phyloP scores from a whole-genome alignment of 2,113 vertebrate species.

The Mesocricetus auratus region DNA sequence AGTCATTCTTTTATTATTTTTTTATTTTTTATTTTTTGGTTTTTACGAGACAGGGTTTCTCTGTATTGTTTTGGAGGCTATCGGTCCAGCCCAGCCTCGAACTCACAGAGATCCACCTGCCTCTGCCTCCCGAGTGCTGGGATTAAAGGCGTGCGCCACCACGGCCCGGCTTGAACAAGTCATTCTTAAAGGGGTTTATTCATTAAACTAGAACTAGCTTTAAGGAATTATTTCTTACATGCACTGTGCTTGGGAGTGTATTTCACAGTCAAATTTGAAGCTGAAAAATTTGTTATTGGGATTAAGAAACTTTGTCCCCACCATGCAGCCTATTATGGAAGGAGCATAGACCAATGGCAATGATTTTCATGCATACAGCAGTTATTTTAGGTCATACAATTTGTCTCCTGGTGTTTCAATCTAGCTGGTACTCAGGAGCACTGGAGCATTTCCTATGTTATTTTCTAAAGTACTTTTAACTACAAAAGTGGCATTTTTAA shows the following conservation, averaged over 20 bases:
- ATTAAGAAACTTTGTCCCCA: conserved; percentile 78
- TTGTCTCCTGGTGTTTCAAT: neutral
- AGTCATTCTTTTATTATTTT: conserved; percentile 80
- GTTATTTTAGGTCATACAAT: neutral
- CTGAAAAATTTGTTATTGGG: conserved; percentile 85
- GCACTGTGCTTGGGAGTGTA: conserved; percentile 69
- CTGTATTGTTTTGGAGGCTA: too few species aligned
- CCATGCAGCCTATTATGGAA: conserved; percentile 70
- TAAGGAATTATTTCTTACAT: conserved; percentile 83
- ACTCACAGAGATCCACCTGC: too few species aligned
- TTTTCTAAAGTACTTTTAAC: neutral
- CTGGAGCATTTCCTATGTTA: neutral
- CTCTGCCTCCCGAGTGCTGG: too few species aligned
- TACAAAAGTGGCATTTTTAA: neutral
- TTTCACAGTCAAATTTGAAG: conserved; percentile 82
- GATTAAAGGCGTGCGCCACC: too few species aligned
- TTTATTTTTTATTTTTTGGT: too few species aligned
- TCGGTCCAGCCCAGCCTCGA: too few species aligned
- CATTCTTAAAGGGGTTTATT: conserved; percentile 82
- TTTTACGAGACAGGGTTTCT: too few species aligned
- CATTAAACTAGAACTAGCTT: conserved; percentile 82
- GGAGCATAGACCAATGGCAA: conserved; percentile 12
- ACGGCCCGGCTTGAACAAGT: too few species aligned
- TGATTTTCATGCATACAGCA: neutral
- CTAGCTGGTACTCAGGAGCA: neutral